Conservation (phyloP, 2,888 invertebrate species). For the Spisula solida region DNA sequence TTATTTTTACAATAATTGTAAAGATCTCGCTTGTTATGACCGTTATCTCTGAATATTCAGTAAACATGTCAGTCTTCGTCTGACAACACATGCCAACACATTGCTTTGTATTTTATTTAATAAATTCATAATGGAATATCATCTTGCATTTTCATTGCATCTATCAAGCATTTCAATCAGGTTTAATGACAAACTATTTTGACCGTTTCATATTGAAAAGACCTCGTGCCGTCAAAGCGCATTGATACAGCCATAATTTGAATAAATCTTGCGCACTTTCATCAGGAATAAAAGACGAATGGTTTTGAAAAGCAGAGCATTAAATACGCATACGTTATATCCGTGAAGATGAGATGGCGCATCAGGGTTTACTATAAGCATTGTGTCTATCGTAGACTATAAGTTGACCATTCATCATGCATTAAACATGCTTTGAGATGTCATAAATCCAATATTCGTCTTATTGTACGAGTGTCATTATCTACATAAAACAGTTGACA, state of each 20-base stretch:
- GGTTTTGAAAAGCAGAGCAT: constrained; percentile 24
- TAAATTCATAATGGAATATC: constrained; percentile 41
- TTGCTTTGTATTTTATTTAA: constrained; percentile 41
- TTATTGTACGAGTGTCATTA: constrained; percentile 32
- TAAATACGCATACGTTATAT: constrained; percentile 18
- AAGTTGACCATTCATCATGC: constrained; percentile 43
- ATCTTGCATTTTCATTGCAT: constrained; percentile 45
- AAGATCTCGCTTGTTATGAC: constrained; percentile 17
- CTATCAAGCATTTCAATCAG: constrained; percentile 36
- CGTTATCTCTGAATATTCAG: constrained; percentile 21
- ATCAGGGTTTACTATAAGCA: neutral
- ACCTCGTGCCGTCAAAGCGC: neutral
- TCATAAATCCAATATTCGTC: constrained; percentile 45
- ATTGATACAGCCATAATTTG: constrained; percentile 4
- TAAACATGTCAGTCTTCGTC: neutral
- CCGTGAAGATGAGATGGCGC: constrained; percentile 21
- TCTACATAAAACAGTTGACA: constrained; percentile 29
- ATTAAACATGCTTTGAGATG: constrained; percentile 35
- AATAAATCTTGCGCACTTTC: constrained; percentile 37
- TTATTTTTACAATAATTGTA: constrained; percentile 24
- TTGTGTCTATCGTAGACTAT: constrained; percentile 23
- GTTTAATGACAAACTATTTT: constrained; percentile 33
- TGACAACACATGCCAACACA: constrained; percentile 9
- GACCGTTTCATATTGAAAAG: constrained; percentile 1
- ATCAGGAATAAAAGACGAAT: neutral